These are phyloP conservation scores for Eulemur albifrons DNA, from an alignment of 2,797 vertebrate species.

Conservation along the genomic window DNA sequence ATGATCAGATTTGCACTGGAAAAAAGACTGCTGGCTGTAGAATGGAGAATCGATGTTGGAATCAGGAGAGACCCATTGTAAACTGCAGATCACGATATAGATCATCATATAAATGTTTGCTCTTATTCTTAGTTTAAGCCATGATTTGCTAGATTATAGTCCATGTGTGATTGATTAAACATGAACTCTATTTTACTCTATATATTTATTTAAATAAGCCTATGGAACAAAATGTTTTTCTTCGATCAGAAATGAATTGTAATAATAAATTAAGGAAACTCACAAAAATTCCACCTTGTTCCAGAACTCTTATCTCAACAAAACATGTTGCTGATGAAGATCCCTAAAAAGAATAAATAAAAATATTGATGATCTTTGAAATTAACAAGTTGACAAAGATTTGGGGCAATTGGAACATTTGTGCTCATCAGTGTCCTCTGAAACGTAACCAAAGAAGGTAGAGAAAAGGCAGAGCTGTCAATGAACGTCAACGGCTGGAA, in stretches of 20 bases:
- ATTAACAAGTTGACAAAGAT: neutral
- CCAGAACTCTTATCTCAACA: slow-evolving; percentile 68
- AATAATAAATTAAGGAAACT: slow-evolving; percentile 60
- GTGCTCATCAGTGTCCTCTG: neutral
- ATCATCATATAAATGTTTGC: neutral
- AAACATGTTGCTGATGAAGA: slow-evolving; percentile 47
- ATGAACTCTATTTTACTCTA: neutral
- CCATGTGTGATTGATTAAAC: neutral
- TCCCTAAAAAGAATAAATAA: slow-evolving; percentile 58
- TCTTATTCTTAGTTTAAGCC: neutral
- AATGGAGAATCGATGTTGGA: neutral
- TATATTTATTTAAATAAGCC: neutral
- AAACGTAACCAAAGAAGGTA: neutral
- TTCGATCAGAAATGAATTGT: neutral
- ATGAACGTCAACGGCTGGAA: neutral
- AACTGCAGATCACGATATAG: neutral
- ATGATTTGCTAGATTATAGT: neutral
- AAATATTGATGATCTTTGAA: slow-evolving; percentile 18
- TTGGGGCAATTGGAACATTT: neutral
- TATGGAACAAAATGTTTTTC: neutral
- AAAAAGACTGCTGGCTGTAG: neutral
- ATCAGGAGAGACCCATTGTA: neutral
- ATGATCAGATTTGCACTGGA: neutral
- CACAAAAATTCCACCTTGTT: slow-evolving; percentile 74
- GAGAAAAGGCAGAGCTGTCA: neutral